Evolutionary conservation across 2,797 vertebrate genomes (phyloP).

Genomic region (Balearica regulorum): DNA sequence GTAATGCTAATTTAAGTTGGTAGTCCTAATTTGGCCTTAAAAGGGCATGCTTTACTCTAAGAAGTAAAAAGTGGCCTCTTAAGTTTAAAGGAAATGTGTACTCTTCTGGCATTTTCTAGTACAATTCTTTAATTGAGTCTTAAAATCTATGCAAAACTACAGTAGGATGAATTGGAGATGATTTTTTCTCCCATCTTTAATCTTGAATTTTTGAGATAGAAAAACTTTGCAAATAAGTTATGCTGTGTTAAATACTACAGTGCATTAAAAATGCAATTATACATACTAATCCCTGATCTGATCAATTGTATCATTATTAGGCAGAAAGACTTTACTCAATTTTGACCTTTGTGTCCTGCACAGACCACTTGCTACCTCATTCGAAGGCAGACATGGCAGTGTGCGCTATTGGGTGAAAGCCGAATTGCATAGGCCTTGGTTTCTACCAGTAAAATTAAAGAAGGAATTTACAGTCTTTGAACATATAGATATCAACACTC

Average conservation of each 20-base stretch:
- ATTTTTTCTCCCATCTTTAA: slow-evolving; percentile 29
- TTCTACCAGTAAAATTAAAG: slow-evolving; percentile 95
- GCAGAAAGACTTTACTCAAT: slow-evolving; percentile 65
- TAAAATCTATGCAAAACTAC: background rate
- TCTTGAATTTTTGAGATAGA: background rate
- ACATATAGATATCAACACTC: slow-evolving; percentile 87
- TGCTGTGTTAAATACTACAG: background rate
- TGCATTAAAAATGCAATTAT: background rate
- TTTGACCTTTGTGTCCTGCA: slow-evolving; percentile 77
- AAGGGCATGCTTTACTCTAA: background rate
- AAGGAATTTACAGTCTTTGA: slow-evolving; percentile 99
- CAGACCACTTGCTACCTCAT: slow-evolving; percentile 98
- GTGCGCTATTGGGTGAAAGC: slow-evolving; percentile 98
- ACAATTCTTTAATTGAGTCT: background rate
- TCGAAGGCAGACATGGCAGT: slow-evolving; percentile 97
- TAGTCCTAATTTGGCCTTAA: background rate
- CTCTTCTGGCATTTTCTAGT: slow-evolving; percentile 41
- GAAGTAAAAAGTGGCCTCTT: slow-evolving; percentile 58
- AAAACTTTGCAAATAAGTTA: slow-evolving; percentile 20
- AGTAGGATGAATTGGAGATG: slow-evolving; percentile 1
- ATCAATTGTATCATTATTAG: slow-evolving; percentile 36
- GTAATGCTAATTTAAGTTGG: background rate
- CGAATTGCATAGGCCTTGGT: slow-evolving; percentile 94
- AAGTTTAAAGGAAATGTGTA: slow-evolving; percentile 50
- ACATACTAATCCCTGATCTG: background rate